These are phyloP conservation scores for Seladonia tumulorum DNA, from an alignment of 2,888 invertebrate species.

Conservation along the genomic window DNA sequence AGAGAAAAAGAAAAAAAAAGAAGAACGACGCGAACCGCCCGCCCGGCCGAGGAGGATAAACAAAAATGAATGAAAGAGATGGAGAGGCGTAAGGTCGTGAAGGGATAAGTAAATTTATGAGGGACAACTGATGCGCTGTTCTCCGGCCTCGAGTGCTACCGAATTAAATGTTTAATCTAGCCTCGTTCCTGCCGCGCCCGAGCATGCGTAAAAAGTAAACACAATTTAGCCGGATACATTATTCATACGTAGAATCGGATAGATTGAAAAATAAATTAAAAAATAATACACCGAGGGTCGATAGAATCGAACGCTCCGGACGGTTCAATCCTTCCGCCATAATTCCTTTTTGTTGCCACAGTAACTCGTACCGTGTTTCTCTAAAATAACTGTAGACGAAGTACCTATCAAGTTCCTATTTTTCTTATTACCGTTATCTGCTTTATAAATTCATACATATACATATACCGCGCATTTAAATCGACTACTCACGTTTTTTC, in stretches of 20 bases:
- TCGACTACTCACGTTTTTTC: no score
- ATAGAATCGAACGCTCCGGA: not conserved
- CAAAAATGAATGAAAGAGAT: conserved; percentile 44
- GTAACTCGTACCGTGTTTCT: no score
- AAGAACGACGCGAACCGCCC: conserved; percentile 17
- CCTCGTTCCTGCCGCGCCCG: conserved; percentile 9
- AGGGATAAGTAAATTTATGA: conserved; percentile 67
- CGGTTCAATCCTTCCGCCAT: not conserved
- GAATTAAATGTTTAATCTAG: conserved; percentile 58
- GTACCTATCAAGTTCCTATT: no score
- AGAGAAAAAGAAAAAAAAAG: not conserved
- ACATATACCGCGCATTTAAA: no score
- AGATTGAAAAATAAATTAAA: not conserved
- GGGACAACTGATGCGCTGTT: conserved; percentile 57
- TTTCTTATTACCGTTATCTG: no score
- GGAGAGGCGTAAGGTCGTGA: conserved; percentile 19
- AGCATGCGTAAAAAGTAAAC: not conserved
- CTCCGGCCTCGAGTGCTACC: conserved; percentile 30
- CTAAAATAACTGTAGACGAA: no score
- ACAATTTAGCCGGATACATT: not conserved
- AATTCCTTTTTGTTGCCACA: no score
- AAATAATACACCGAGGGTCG: not conserved
- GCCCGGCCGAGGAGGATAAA: conserved; percentile 51
- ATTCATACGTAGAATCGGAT: not conserved
- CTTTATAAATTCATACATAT: no score